Conservation (phyloP, 2,113 vertebrate species). For the Prunella fulvescens region DNA sequence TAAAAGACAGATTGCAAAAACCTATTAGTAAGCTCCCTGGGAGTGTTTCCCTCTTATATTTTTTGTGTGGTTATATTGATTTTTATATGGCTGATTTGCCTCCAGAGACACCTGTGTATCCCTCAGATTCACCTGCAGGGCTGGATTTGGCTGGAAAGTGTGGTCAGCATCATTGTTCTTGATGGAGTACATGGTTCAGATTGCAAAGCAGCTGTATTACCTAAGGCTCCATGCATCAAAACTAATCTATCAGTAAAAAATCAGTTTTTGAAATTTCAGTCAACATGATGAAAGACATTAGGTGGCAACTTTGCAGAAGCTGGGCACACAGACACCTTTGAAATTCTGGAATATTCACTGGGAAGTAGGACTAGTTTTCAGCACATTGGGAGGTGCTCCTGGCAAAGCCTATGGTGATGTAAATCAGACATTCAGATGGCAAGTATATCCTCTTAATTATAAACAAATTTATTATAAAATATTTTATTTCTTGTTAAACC, state of each 20-base stretch:
- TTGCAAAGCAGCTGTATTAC: neutral
- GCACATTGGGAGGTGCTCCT: neutral
- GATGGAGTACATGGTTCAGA: neutral
- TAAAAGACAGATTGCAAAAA: neutral
- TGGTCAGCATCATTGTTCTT: neutral
- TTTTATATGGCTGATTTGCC: neutral
- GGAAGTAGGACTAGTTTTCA: neutral
- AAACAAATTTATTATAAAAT: neutral
- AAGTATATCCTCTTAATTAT: neutral
- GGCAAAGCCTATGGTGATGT: neutral
- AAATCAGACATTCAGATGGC: neutral
- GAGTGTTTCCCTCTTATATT: neutral
- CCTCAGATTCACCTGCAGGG: neutral
- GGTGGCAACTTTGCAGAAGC: neutral
- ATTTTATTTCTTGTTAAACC: neutral
- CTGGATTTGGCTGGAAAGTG: neutral
- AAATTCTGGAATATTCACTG: neutral
- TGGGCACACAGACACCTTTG: neutral
- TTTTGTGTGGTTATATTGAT: neutral
- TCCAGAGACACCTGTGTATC: neutral
- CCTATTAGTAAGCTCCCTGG: neutral
- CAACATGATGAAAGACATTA: neutral
- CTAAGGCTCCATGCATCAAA: neutral
- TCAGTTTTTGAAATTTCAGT: neutral
- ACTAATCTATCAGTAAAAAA: neutral